These are phyloP conservation scores for Psittacula cyanocephala DNA, from an alignment of 2,113 vertebrate species.

Conservation along the genomic window DNA sequence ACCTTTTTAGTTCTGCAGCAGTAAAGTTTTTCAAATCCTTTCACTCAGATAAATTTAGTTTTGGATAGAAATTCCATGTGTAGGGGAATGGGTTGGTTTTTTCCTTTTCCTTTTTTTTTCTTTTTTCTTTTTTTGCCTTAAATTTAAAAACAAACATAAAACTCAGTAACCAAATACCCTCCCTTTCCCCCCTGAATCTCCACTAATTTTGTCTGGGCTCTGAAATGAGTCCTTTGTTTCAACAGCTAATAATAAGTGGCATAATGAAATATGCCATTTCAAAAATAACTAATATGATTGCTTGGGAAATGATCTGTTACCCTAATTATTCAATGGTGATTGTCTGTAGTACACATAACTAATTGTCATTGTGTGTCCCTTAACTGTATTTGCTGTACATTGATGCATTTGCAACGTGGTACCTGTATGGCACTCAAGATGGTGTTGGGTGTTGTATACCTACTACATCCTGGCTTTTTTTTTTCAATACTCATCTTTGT, in stretches of 20 bases:
- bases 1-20: neutral
- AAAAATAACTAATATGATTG: neutral
- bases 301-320: neutral
- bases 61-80: neutral
- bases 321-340: neutral
- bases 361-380: neutral
- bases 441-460: neutral
- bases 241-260: neutral
- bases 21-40: neutral
- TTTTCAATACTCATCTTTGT: neutral
- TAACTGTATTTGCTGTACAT: neutral
- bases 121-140: neutral
- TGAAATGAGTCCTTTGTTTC: neutral
- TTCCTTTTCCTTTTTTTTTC: neutral
- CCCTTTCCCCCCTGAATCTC: neutral
- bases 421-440: neutral
- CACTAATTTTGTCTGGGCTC: neutral
- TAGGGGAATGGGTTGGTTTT: neutral
- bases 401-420: neutral
- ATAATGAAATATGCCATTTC: neutral
- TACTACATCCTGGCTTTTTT: neutral
- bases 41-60: neutral
- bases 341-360: neutral
- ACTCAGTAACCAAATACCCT: no score
- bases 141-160: neutral